A percentile compares a stretch with the other conserved stretches of the same genome.
phyloP scores from a whole-genome alignment of 2,888 invertebrate genomes.

The Scaptomyza cyrtandrae region DNA sequence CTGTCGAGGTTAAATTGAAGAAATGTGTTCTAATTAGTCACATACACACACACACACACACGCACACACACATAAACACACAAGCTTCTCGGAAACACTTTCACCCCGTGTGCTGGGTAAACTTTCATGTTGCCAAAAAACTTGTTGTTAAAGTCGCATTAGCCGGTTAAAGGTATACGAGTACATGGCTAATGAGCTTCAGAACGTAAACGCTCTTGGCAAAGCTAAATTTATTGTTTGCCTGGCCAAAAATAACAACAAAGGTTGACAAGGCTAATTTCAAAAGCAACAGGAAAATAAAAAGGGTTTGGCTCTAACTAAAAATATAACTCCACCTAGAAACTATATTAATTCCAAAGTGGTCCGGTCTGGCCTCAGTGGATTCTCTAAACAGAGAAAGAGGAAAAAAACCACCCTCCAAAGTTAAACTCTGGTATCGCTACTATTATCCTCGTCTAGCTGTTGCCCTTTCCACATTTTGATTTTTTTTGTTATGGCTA shows the following conservation, averaged over 20 bases:
- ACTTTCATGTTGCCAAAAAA: constrained; percentile 57
- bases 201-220: constrained; percentile 18
- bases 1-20: constrained; percentile 73
- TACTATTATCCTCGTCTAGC: not conserved
- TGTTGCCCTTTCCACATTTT: not conserved
- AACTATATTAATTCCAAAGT: constrained; percentile 36
- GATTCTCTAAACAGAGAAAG: not conserved
- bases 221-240: constrained; percentile 67
- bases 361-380: constrained; percentile 32
- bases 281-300: constrained; percentile 4
- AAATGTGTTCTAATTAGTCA: constrained; percentile 78
- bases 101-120: constrained; percentile 20
- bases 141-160: constrained; percentile 77
- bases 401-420: constrained; percentile 20
- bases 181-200: constrained; percentile 58
- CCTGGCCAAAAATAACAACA: constrained; percentile 32
- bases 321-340: not conserved
- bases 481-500: constrained; percentile 26
- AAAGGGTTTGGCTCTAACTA: constrained; percentile 25
- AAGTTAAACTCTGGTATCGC: not conserved
- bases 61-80: constrained; percentile 54
- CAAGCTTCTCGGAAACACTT: constrained; percentile 37
- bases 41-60: constrained; percentile 70
- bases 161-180: constrained; percentile 64
- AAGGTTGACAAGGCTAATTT: constrained; percentile 30